Conservation (phyloP, 2,888 invertebrate genomes). For the Leptopilina drosophilae region DNA sequence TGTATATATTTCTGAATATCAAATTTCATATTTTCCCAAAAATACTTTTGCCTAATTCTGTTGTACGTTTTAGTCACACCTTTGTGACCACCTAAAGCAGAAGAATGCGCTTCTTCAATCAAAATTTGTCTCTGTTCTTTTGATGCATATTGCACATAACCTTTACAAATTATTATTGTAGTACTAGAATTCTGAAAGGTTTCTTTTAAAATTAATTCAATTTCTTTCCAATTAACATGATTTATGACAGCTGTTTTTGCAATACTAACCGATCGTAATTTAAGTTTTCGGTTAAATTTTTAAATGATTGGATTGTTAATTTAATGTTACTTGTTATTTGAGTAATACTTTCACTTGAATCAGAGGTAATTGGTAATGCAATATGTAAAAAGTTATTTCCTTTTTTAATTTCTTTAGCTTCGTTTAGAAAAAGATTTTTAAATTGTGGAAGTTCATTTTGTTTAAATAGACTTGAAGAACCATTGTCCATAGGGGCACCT, state of each 20-base stretch:
- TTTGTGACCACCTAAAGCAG: slow-evolving; percentile 43
- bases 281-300: background rate
- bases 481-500: too few species aligned
- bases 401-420: too few species aligned
- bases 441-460: too few species aligned
- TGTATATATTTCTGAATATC: slow-evolving; percentile 38
- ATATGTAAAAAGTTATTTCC: too few species aligned
- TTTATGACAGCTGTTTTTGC: background rate
- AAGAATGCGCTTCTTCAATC: slow-evolving; percentile 40
- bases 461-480: too few species aligned
- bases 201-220: background rate
- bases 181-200: background rate
- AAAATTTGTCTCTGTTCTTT: background rate
- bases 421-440: too few species aligned
- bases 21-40: slow-evolving; percentile 43
- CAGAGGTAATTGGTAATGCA: too few species aligned
- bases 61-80: slow-evolving; percentile 40
- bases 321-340: too few species aligned
- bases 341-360: too few species aligned
- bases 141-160: background rate
- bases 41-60: slow-evolving; percentile 30
- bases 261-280: background rate
- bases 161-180: slow-evolving; percentile 26
- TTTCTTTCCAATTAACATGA: slow-evolving; percentile 1
- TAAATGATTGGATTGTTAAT: too few species aligned